phyloP scores from a whole-genome alignment of 2,113 vertebrate genomes.

The Pedionomus torquatus region DNA sequence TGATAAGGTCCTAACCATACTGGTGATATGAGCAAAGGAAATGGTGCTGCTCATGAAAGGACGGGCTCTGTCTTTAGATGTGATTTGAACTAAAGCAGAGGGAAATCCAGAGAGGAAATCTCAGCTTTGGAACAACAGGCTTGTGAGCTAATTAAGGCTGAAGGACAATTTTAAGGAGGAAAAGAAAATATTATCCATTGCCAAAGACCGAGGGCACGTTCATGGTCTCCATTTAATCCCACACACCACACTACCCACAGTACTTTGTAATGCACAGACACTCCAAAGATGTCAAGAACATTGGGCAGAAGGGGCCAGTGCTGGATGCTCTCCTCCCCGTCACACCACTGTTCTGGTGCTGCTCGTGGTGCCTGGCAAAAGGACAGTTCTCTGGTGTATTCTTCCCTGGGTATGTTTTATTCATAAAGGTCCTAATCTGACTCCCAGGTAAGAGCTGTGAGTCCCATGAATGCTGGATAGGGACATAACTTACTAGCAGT shows the following conservation, averaged over 20 bases:
- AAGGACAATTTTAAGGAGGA: slow-evolving; percentile 12
- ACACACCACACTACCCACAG: not conserved
- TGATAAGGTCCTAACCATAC: slow-evolving; percentile 19
- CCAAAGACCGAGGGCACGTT: not conserved
- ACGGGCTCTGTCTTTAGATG: slow-evolving; percentile 7
- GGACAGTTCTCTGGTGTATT: not conserved
- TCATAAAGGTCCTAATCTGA: not conserved
- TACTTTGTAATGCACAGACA: not conserved
- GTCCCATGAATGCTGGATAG: not conserved
- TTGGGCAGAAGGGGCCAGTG: not conserved
- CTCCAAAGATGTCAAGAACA: not conserved
- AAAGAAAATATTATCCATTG: not conserved
- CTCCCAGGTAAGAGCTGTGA: not conserved
- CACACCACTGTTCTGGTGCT: not conserved
- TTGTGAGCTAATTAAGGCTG: slow-evolving; percentile 26
- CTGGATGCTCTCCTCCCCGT: not conserved
- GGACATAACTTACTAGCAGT: not conserved
- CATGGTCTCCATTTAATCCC: not conserved
- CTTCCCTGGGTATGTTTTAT: not conserved
- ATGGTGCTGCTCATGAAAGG: slow-evolving; percentile 46
- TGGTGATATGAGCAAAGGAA: slow-evolving; percentile 35
- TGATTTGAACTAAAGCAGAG: slow-evolving; percentile 20
- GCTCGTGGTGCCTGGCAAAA: not conserved
- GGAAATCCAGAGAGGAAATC: slow-evolving; percentile 28
- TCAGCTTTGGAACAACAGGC: slow-evolving; percentile 11